Base-by-base conservation (phyloP, 2,797 vertebrate genomes). In the Pangasius sanitwongsei region DNA sequence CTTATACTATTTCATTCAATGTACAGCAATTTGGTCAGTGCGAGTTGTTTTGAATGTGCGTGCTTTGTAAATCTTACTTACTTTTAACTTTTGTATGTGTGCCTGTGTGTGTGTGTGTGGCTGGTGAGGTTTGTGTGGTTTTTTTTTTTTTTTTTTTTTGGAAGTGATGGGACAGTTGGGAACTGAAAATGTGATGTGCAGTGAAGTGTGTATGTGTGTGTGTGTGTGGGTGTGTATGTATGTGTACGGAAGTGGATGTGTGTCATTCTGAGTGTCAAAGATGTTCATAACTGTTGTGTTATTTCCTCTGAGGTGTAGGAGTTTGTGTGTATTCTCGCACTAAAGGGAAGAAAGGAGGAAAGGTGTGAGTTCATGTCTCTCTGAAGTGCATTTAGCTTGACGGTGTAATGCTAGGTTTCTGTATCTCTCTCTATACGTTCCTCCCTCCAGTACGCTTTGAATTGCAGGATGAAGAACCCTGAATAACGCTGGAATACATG, bases 351-450 rank as follows among this genome's bases (percentile, higher is more conserved):
- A 53, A 65, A 69, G 77, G 74, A 86, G 83, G 80, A 77, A 86
- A 86, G 89, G 87, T 87, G 81, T 84, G 89, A 86, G 78, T 83
- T 90, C 87, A 48, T 41, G 65, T 88, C 61, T 78, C 67, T 86
- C 84, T 90, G 61, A 41, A 61, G 80, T 53, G 86, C 78, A n/a
- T 61, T 84, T 82, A 83, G 57, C 70, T 85, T 86, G 84, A 85
- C 86, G 53, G 15, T 80, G 34, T 86, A 80, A 85, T 74, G 78
- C 63, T 83, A 63, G 81, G 31, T 89, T 88, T 75, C 80, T 87
- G 37, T 72, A 12, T 57, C 34, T 86, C 41, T 50, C 15, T 83
- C 59, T 85, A 53, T 78, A n/a, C 72, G 15, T 72, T 85, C 78
- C 37, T 83, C 16, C 41, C 65, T 86, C 41, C 65, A 77, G 57